Percentiles rank a stretch among this genome's conserved stretches.
Conservation (phyloP, 2,888 invertebrate genomes). For the Drosophila percnosoma region DNA sequence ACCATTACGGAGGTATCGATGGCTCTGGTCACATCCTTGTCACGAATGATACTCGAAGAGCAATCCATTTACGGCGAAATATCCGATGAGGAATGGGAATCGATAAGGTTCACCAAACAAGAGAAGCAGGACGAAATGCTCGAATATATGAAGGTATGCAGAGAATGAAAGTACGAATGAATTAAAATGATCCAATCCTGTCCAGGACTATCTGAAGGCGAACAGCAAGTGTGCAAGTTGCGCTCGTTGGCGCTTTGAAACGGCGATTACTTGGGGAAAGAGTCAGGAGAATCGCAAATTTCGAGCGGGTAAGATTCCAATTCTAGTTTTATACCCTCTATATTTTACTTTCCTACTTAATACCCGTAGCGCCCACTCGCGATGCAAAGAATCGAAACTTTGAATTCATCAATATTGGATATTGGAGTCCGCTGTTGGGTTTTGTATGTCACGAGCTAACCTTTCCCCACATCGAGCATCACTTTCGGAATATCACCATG, state of each 20-base stretch:
- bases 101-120: conserved; percentile 89
- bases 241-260: conserved; percentile 86
- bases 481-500: conserved; percentile 90
- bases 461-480: conserved; percentile 92
- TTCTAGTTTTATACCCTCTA: background rate
- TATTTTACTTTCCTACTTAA: background rate
- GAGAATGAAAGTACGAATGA: background rate
- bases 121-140: conserved; percentile 89
- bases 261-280: conserved; percentile 87
- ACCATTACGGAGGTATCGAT: conserved; percentile 89
- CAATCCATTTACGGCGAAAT: conserved; percentile 90
- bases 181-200: background rate
- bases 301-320: conserved; percentile 40
- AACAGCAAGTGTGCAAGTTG: conserved; percentile 86
- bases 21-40: conserved; percentile 89
- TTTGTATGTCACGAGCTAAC: conserved; percentile 88
- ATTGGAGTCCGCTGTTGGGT: conserved; percentile 91
- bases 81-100: conserved; percentile 94
- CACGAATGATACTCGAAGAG: conserved; percentile 89
- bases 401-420: conserved; percentile 87
- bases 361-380: conserved; percentile 38
- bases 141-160: conserved; percentile 88
- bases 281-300: conserved; percentile 75
- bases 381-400: conserved; percentile 73
- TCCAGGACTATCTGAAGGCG: conserved; percentile 77